Percentiles rank a stretch among this genome's conserved stretches.
These are phyloP conservation scores for Argyrosomus regius DNA, from an alignment of 2,797 vertebrate genomes.

Conservation along the genomic window DNA sequence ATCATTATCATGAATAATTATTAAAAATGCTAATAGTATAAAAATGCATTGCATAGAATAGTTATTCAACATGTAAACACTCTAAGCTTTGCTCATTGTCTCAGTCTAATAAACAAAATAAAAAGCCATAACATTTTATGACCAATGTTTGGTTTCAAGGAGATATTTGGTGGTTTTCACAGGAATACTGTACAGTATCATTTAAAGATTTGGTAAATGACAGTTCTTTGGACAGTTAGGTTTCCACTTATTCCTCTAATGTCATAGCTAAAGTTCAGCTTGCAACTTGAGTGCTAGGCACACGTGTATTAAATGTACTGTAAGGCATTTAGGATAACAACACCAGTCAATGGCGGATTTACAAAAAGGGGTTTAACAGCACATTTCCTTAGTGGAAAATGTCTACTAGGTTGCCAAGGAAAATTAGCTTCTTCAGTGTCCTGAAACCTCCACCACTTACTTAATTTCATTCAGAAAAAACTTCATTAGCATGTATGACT, in stretches of 20 bases:
- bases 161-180: constrained; percentile 13
- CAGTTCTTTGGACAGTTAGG: constrained; percentile 21
- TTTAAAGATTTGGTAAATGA: constrained; percentile 30
- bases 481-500: constrained; percentile 1
- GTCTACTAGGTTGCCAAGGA: constrained; percentile 5
- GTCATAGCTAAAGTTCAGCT: constrained; percentile 13
- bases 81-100: constrained; percentile 32
- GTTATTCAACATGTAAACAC: constrained; percentile 45
- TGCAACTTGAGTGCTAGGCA: background rate
- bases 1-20: constrained; percentile 30
- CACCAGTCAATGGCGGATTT: background rate
- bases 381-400: background rate
- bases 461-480: background rate
- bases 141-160: constrained; percentile 7
- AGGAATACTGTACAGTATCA: background rate
- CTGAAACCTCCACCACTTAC: constrained; percentile 8
- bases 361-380: background rate
- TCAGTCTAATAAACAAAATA: constrained; percentile 14
- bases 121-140: constrained; percentile 32
- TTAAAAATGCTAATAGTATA: constrained; percentile 33
- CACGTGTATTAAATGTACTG: background rate
- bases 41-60: constrained; percentile 54
- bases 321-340: background rate
- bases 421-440: constrained; percentile 15
- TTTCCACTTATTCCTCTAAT: background rate